These are phyloP conservation scores for Ailuropoda melanoleuca DNA, from an alignment of 2,113 vertebrate species.

Conservation along the genomic window DNA sequence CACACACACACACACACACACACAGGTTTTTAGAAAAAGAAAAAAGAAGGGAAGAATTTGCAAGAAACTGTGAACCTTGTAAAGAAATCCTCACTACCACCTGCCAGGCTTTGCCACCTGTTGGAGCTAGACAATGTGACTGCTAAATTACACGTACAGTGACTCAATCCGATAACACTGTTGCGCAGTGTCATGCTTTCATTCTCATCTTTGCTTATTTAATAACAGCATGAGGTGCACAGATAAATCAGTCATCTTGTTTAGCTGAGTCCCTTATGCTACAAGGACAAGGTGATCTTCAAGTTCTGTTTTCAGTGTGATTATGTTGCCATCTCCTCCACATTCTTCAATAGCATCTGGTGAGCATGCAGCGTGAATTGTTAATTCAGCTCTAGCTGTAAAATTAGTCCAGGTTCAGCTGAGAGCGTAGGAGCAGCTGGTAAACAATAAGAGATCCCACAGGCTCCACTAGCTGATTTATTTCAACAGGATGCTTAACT, in stretches of 20 bases:
- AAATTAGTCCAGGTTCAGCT: slow-evolving; percentile 79
- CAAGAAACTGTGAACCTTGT: background rate
- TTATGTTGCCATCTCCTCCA: slow-evolving; percentile 67
- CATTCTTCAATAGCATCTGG: slow-evolving; percentile 78
- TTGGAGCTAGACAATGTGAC: slow-evolving; percentile 48
- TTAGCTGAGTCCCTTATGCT: slow-evolving; percentile 64
- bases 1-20: background rate
- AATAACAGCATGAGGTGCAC: slow-evolving; percentile 38
- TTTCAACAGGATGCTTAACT: slow-evolving; percentile 48
- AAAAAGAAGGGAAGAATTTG: background rate
- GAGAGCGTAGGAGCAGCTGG: slow-evolving; percentile 67
- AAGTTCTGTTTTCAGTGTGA: slow-evolving; percentile 73
- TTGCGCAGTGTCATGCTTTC: background rate
- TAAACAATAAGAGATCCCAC: slow-evolving; percentile 70
- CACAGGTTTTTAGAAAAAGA: background rate
- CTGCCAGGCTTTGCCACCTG: slow-evolving; percentile 32
- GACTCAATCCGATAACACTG: slow-evolving; percentile 52
- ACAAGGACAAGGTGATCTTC: slow-evolving; percentile 80
- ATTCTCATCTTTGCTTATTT: slow-evolving; percentile 58
- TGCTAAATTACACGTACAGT: slow-evolving; percentile 48
- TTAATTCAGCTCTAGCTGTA: slow-evolving; percentile 73
- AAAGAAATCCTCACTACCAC: slow-evolving; percentile 29
- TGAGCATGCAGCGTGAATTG: slow-evolving; percentile 68
- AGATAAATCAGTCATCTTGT: slow-evolving; percentile 66
- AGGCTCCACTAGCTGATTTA: slow-evolving; percentile 66